Evolutionary conservation across 2,888 invertebrate genomes (phyloP).

Genomic region (Bombylius discolor): DNA sequence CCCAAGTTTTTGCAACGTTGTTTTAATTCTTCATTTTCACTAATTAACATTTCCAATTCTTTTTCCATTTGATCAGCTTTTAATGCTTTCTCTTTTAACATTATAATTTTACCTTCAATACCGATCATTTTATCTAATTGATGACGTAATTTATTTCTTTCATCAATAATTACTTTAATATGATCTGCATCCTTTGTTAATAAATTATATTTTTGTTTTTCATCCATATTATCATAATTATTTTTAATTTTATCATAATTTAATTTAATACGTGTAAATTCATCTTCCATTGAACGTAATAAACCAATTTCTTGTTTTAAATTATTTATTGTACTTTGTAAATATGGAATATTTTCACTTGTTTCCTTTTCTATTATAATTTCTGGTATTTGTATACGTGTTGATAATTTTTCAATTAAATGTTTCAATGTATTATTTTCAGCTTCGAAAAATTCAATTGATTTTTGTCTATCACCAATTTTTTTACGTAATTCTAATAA

Average conservation of each 20-base stretch:
- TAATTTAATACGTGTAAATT: not conserved
- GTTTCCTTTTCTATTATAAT: not conserved
- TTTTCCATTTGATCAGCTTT: constrained; percentile 8
- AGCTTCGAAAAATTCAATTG: constrained; percentile 23
- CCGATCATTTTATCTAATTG: constrained; percentile 8
- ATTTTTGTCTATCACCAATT: constrained; percentile 17
- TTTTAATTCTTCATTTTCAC: not conserved
- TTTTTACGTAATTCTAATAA: constrained; percentile 1
- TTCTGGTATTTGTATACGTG: constrained; percentile 10
- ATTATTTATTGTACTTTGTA: constrained; percentile 3
- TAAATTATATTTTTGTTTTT: not conserved
- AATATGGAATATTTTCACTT: constrained; percentile 3
- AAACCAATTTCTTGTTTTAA: constrained; percentile 4
- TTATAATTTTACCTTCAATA: constrained; percentile 8
- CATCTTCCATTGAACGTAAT: constrained; percentile 3
- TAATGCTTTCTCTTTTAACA: constrained; percentile 6
- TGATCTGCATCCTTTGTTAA: not conserved
- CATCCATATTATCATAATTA: not conserved
- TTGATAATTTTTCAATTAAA: constrained; percentile 24
- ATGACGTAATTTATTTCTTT: constrained; percentile 5
- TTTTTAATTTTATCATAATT: constrained; percentile 1
- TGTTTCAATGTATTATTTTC: constrained; percentile 24
- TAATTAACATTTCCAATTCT: not conserved
- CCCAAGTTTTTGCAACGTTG: not conserved
- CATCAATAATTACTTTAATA: not conserved